phyloP scores from a whole-genome alignment of 92 coral and sea anemone species.

The Nematostella vectensis region DNA sequence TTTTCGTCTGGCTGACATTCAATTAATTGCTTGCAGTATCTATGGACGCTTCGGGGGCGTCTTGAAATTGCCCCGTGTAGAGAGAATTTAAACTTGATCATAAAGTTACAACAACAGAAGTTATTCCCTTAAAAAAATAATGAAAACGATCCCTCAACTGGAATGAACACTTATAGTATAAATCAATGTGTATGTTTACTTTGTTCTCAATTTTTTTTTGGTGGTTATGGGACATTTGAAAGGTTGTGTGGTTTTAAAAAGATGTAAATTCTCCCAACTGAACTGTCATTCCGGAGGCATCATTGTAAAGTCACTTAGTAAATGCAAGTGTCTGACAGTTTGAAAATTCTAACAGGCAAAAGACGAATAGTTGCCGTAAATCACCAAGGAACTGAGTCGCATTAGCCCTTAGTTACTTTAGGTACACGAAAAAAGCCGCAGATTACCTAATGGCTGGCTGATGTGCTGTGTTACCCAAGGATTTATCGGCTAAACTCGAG shows the following conservation, averaged over 20 bases:
- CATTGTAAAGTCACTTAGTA: slow-evolving; percentile 28
- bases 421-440: background rate
- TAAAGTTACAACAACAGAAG: too few species aligned
- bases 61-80: slow-evolving; percentile 13
- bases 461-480: too few species aligned
- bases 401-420: background rate
- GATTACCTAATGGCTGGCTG: background rate
- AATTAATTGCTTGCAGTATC: too few species aligned
- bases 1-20: too few species aligned
- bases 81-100: slow-evolving; percentile 29
- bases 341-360: slow-evolving; percentile 38
- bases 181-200: background rate
- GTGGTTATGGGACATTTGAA: too few species aligned
- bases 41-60: slow-evolving; percentile 70
- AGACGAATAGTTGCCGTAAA: slow-evolving; percentile 6
- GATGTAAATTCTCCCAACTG: slow-evolving; percentile 2
- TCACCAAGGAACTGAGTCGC: slow-evolving; percentile 1
- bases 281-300: background rate
- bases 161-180: too few species aligned
- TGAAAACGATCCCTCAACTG: too few species aligned
- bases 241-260: too few species aligned
- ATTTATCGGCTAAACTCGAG: too few species aligned
- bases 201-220: background rate
- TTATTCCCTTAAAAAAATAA: too few species aligned
- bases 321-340: slow-evolving; percentile 13